These are phyloP conservation scores for Bombyx huttoni DNA, from an alignment of 2,888 invertebrate species.

Conservation along the genomic window DNA sequence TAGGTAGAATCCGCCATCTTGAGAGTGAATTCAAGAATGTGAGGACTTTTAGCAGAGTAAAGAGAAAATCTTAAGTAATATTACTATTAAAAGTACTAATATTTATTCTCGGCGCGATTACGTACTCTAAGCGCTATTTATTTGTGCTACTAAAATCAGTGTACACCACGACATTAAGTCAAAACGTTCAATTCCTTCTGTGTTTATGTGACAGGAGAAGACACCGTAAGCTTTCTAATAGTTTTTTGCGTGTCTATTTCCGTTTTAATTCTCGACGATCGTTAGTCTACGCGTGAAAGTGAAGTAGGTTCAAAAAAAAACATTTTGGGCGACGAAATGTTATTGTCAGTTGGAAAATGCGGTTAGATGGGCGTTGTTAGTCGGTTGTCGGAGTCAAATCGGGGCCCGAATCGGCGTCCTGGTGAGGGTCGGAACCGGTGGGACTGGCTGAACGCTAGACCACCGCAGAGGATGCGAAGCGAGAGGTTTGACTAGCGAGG, in stretches of 20 bases:
- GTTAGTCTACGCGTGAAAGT: conserved; percentile 66
- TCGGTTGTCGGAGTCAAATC: conserved; percentile 45
- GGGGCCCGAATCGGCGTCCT: conserved; percentile 43
- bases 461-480: conserved; percentile 60
- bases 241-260: conserved; percentile 71
- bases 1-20: conserved; percentile 76
- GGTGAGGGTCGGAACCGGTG: conserved; percentile 47
- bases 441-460: conserved; percentile 42
- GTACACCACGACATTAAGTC: conserved; percentile 36
- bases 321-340: conserved; percentile 44
- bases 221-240: conserved; percentile 72
- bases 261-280: conserved; percentile 66
- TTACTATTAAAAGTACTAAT: conserved; percentile 59
- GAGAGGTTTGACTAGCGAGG: conserved; percentile 53
- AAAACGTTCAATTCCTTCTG: conserved; percentile 63
- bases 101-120: conserved; percentile 37
- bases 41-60: conserved; percentile 63
- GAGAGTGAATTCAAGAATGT: conserved; percentile 76
- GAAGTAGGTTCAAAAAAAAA: conserved; percentile 47
- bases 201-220: conserved; percentile 72
- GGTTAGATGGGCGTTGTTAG: conserved; percentile 70
- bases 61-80: conserved; percentile 59
- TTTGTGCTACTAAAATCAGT: conserved; percentile 34
- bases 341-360: conserved; percentile 61
- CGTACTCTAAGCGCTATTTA: conserved; percentile 27